phyloP scores from a whole-genome alignment of 2,797 vertebrate species.

The Phrynocephalus guinanensis region DNA sequence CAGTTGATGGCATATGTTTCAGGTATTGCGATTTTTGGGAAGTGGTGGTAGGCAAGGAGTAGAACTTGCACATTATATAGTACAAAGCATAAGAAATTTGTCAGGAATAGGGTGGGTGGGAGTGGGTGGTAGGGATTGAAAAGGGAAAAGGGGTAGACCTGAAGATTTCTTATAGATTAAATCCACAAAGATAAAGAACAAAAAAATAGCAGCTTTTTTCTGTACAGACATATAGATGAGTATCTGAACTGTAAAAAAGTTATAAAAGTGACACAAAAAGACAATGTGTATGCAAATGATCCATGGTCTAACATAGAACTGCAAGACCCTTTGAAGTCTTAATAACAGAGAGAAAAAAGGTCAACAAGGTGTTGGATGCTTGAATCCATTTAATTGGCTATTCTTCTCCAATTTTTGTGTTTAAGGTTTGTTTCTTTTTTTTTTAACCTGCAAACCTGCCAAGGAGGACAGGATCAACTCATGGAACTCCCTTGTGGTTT shows the following conservation, averaged over 20 bases:
- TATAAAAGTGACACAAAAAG: slow-evolving; percentile 96
- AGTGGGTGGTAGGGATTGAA: slow-evolving; percentile 53
- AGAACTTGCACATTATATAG: slow-evolving; percentile 80
- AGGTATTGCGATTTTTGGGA: slow-evolving; percentile 80
- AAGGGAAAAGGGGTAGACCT: slow-evolving; percentile 91
- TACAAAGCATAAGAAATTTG: slow-evolving; percentile 86
- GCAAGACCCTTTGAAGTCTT: slow-evolving; percentile 87
- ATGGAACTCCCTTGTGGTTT: slow-evolving; percentile 67
- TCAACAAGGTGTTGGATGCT: slow-evolving; percentile 80
- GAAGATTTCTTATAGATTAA: slow-evolving; percentile 94
- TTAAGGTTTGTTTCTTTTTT: slow-evolving; percentile 27
- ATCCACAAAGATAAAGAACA: slow-evolving; percentile 95
- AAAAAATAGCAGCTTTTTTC: slow-evolving; percentile 99
- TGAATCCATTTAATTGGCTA: slow-evolving; percentile 72
- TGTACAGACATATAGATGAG: slow-evolving; percentile 98
- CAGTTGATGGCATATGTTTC: slow-evolving; percentile 85
- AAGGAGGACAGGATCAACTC: slow-evolving; percentile 62
- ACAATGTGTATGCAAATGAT: slow-evolving; percentile 90
- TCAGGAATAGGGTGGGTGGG: slow-evolving; percentile 62
- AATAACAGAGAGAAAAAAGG: slow-evolving; percentile 75
- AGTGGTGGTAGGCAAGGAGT: slow-evolving; percentile 65
- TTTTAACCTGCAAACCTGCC: slow-evolving; percentile 62
- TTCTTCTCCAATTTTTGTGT: slow-evolving; percentile 66
- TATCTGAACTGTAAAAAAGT: slow-evolving; percentile 97
- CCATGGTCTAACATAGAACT: slow-evolving; percentile 93